phyloP scores from a whole-genome alignment of 2,113 vertebrate species.

The Hypanus sabinus region DNA sequence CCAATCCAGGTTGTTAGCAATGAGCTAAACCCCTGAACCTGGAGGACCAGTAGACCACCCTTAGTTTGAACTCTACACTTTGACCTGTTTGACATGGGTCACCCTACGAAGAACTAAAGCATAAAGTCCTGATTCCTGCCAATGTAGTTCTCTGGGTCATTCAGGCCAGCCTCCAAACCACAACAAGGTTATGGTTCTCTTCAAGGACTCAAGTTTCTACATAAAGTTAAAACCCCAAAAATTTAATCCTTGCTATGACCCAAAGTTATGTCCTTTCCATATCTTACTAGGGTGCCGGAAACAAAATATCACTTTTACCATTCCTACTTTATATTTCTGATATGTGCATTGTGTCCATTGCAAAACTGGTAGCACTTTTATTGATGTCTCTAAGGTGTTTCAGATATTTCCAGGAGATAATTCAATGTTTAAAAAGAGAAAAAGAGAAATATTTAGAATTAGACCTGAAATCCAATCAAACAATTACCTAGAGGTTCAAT shows the following conservation, averaged over 20 bases:
- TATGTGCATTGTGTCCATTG: not conserved
- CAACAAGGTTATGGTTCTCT: too few species aligned
- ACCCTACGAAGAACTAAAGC: too few species aligned
- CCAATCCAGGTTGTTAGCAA: too few species aligned
- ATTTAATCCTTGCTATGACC: not conserved
- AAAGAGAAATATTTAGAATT: not conserved
- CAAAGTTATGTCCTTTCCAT: not conserved
- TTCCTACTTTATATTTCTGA: not conserved
- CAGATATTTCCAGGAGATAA: not conserved
- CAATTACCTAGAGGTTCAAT: not conserved
- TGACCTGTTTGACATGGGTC: too few species aligned
- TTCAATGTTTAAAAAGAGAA: not conserved
- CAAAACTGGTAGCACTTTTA: not conserved
- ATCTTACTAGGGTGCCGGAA: not conserved
- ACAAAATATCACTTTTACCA: not conserved
- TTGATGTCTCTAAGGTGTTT: not conserved
- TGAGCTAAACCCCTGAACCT: too few species aligned
- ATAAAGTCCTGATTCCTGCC: too few species aligned
- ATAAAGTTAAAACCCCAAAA: not conserved
- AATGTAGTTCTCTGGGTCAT: too few species aligned
- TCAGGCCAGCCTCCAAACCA: too few species aligned
- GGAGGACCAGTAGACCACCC: too few species aligned
- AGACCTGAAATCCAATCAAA: not conserved
- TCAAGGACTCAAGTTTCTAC: not conserved
- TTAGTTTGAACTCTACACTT: too few species aligned